Base-by-base conservation (phyloP, 1,140 invertebrate genomes). In the Cydia splendana region DNA sequence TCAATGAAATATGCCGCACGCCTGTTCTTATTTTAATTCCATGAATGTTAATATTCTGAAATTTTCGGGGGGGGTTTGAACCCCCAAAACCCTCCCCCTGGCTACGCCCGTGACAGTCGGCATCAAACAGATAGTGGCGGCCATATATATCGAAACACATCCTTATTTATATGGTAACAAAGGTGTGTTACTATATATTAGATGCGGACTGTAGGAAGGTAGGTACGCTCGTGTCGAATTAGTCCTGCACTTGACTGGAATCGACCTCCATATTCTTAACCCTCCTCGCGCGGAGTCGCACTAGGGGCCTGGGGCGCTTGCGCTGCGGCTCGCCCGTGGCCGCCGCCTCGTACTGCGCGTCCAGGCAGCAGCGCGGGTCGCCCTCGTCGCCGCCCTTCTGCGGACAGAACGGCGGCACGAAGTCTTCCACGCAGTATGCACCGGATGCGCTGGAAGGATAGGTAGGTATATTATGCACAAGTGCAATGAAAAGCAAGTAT, bases 371-470 rank as follows among this genome's bases (percentile, higher is more conserved):
- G 75, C 95, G 94, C 9, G 93, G 86, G 84, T 96, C 96, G 10
- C 96, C 96, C 10, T 94, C 20, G 87, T 90, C 12, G 94, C 84
- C 84, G 13, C 88, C 84, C 42, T 93, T 92, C 34, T 87, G 90
- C 0, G 96, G 96, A 88, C 96, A 96, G 89, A 95, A 97, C 0
- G 96, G 96, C 4, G 95, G 94, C 57, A 94, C 84, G 53, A 93
- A 90, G 45, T 94, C 94, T 38, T 94, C 94, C 7, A 95, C 80
- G 79, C 96, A 97, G 82, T 95, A 97, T 0, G 96, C 96, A 0
- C 96, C 96, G 34, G 94, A 91, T 20, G 94, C 94, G 0, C 95
- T 95, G 82, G 30, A 91, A 88, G 30, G 71, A 71, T 2, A 24
- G 24, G 4, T 74, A 65, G 38, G 38, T 42, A 42, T 34, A 73